Conservation (phyloP, 2,888 invertebrate species). For the Bedellia somnulentella region DNA sequence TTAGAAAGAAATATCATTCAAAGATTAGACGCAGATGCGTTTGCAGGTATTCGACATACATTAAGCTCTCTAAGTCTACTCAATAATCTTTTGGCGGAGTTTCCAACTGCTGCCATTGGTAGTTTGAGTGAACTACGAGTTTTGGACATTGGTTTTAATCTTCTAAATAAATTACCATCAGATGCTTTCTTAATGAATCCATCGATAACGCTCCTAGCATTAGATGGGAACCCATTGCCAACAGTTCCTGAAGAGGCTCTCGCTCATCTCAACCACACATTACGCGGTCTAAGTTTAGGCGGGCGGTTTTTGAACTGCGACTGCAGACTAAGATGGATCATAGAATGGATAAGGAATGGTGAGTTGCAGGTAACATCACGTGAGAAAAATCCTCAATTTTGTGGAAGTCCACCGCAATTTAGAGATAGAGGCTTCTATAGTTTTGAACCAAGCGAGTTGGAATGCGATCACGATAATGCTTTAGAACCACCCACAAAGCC, state of each 20-base stretch:
- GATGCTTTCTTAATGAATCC: slow-evolving; percentile 82
- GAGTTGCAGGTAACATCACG: slow-evolving; percentile 91
- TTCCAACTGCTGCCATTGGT: slow-evolving; percentile 80
- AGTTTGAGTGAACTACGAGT: slow-evolving; percentile 80
- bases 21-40: slow-evolving; percentile 73
- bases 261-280: slow-evolving; percentile 75
- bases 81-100: slow-evolving; percentile 86
- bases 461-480: slow-evolving; percentile 64
- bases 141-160: slow-evolving; percentile 89
- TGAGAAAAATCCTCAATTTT: slow-evolving; percentile 90
- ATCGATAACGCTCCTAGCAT: slow-evolving; percentile 80
- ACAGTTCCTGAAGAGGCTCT: slow-evolving; percentile 82
- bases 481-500: slow-evolving; percentile 20
- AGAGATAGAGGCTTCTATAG: slow-evolving; percentile 85
- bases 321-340: slow-evolving; percentile 85
- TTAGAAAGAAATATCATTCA: slow-evolving; percentile 87
- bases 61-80: slow-evolving; percentile 85
- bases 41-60: slow-evolving; percentile 77
- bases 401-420: slow-evolving; percentile 79
- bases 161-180: slow-evolving; percentile 77
- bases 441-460: slow-evolving; percentile 76
- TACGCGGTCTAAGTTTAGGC: slow-evolving; percentile 84
- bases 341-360: slow-evolving; percentile 85
- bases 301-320: slow-evolving; percentile 88
- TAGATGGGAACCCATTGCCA: slow-evolving; percentile 88